Evolutionary conservation across 2,888 invertebrate species (phyloP).

Genomic region (Drosophila algonquin): DNA sequence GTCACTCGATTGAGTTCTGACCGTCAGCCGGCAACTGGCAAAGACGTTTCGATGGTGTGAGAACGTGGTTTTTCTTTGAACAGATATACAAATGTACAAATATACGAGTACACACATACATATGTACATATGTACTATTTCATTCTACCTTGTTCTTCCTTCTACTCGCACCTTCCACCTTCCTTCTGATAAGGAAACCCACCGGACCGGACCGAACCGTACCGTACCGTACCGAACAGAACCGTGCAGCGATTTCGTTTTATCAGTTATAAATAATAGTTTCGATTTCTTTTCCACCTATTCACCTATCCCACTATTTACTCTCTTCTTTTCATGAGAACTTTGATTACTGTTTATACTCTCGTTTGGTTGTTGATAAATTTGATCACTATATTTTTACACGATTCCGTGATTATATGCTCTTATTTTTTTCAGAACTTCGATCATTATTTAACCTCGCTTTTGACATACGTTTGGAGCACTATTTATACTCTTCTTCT

Average conservation of each 20-base stretch:
- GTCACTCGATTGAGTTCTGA: conserved; percentile 1
- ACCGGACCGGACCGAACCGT: conserved; percentile 14
- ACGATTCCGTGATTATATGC: background rate
- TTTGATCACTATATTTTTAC: background rate
- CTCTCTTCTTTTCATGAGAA: background rate
- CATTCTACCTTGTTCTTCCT: conserved; percentile 23
- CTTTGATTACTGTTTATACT: background rate
- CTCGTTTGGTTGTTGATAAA: background rate
- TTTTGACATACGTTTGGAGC: background rate
- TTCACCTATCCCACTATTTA: background rate
- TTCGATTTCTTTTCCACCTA: conserved; percentile 28
- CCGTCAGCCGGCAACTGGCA: conserved; percentile 37
- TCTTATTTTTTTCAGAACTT: background rate
- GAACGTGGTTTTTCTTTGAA: conserved; percentile 37
- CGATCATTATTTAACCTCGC: background rate
- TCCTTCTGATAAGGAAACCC: conserved; percentile 28
- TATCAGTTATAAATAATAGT: conserved; percentile 40
- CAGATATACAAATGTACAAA: conserved; percentile 2
- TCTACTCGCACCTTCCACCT: background rate
- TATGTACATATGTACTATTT: conserved; percentile 13
- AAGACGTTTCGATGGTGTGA: conserved; percentile 12
- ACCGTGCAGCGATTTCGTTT: conserved; percentile 34
- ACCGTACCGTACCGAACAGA: conserved; percentile 11
- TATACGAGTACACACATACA: background rate
- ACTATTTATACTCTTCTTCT: background rate